Base-by-base conservation (phyloP, 2,113 vertebrate species). In the Blennius ocellaris region DNA sequence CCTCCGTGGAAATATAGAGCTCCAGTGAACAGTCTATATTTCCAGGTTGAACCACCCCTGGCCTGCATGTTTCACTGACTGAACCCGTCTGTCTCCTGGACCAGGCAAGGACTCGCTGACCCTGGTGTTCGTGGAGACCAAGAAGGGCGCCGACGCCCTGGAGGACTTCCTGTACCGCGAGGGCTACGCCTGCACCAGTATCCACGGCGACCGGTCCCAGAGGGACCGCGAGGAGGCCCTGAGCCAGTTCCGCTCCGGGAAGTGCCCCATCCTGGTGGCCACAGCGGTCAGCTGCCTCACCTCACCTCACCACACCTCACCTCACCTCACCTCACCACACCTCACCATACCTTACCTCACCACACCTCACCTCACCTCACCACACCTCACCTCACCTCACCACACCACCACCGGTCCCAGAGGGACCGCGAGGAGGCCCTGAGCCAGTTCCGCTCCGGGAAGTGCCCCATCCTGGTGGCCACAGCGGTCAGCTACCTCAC, bases 121-220 rank as follows among this genome's bases (percentile, higher is more conserved):
- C 4, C 86, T 99, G 88, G 98, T 99, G 64, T 99, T 99, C 0
- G 98, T 99, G 92, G 98, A 99, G 91, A 99, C 98, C 69, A 99
- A 99, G 89, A 99, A 98, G 76, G 97, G 97, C 3, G 98, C 98
- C 0, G 98, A 99, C 62, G 95, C 97, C 70, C 87, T 99, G 44
- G 98, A 99, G 78, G 96, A 98, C 90, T 99, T 99, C 93, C 84
- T 99, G 57, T 98, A 96, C 71, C 95, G 94, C 3, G 98, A 99
- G 85, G 97, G 97, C 14, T 98, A 98, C 50, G 96, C 96, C 82
- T 99, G 97, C 71, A 99, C 98, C 80, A 99, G 97, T 84, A 99
- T 99, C 86, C 97, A 99, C 0, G 98, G 98, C 7, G 97, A 99
- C 89, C 95, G 97, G 5, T 97, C 96, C 66, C 98, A 99, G 84